These are phyloP conservation scores for Eumerus sabulonum DNA, from an alignment of 2,888 invertebrate genomes.

Conservation along the genomic window DNA sequence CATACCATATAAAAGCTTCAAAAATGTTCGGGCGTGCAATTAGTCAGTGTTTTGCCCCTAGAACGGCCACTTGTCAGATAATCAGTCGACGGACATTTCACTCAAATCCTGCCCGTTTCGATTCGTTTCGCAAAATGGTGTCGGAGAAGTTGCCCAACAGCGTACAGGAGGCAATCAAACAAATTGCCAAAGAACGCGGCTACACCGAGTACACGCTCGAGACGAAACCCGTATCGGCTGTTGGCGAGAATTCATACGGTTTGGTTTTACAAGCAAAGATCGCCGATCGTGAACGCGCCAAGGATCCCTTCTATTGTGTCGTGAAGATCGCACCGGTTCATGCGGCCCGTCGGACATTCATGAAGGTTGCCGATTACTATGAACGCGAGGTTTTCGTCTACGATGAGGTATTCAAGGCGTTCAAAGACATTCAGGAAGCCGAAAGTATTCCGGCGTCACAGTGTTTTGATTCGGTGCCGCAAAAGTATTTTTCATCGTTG, in stretches of 20 bases:
- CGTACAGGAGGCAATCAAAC: conserved; percentile 34
- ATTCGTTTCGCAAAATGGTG: conserved; percentile 21
- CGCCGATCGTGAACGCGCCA: conserved; percentile 9
- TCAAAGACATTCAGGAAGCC: conserved; percentile 52
- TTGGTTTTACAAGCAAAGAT: conserved; percentile 70
- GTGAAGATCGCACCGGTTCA: conserved; percentile 74
- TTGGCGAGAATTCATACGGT: conserved; percentile 72
- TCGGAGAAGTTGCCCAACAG: conserved; percentile 24
- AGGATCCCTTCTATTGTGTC: conserved; percentile 62
- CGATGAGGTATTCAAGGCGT: conserved; percentile 71
- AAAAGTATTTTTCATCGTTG: conserved; percentile 70
- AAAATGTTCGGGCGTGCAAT: conserved; percentile 47
- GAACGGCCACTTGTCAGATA: conserved; percentile 42
- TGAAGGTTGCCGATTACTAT: conserved; percentile 73
- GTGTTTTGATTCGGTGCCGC: conserved; percentile 69
- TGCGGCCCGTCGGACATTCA: conserved; percentile 72
- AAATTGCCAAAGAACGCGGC: conserved; percentile 18
- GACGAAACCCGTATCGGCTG: conserved; percentile 45
- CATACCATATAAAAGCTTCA: conserved; percentile 62
- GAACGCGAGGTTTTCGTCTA: conserved; percentile 74
- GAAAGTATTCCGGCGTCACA: conserved; percentile 22
- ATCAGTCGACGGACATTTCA: conserved; percentile 3
- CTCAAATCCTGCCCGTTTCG: neutral
- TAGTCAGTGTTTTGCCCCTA: conserved; percentile 56
- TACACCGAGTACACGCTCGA: conserved; percentile 33